phyloP scores from a whole-genome alignment of 2,113 vertebrate species.

The Heterotilapia buettikoferi region DNA sequence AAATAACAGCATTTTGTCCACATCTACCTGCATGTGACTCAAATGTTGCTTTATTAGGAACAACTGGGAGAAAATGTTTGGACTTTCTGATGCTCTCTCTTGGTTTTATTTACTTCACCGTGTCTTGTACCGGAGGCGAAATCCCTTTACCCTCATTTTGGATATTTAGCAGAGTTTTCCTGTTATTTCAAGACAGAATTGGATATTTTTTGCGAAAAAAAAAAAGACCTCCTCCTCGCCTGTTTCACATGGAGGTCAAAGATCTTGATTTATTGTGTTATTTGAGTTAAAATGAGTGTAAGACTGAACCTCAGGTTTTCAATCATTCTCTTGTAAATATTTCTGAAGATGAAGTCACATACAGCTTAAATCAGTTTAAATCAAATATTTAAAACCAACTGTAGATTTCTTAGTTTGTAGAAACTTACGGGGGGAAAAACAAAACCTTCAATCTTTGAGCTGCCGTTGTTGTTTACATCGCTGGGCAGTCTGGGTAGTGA shows the following conservation, averaged over 20 bases:
- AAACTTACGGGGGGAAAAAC: neutral
- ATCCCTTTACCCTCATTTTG: neutral
- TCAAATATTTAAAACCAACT: neutral
- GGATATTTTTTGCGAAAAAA: neutral
- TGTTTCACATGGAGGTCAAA: neutral
- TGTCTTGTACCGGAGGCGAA: neutral
- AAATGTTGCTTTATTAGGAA: neutral
- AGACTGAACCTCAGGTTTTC: neutral
- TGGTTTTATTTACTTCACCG: neutral
- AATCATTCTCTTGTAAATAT: neutral
- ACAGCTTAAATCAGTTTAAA: neutral
- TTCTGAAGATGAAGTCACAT: neutral
- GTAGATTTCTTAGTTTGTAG: neutral
- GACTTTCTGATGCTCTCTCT: neutral
- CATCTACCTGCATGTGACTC: neutral
- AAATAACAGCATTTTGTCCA: neutral
- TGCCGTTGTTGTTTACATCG: neutral
- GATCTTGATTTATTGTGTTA: neutral
- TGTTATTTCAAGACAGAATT: neutral
- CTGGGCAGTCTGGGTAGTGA: neutral
- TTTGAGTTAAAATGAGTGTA: neutral
- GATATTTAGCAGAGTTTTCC: neutral
- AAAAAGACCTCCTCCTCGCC: neutral
- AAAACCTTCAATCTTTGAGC: neutral
- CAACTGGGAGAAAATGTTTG: neutral